Percentiles rank a stretch among this genome's conserved stretches.
Conservation (phyloP, 2,888 invertebrate genomes). For the Acanthopleura granulata region DNA sequence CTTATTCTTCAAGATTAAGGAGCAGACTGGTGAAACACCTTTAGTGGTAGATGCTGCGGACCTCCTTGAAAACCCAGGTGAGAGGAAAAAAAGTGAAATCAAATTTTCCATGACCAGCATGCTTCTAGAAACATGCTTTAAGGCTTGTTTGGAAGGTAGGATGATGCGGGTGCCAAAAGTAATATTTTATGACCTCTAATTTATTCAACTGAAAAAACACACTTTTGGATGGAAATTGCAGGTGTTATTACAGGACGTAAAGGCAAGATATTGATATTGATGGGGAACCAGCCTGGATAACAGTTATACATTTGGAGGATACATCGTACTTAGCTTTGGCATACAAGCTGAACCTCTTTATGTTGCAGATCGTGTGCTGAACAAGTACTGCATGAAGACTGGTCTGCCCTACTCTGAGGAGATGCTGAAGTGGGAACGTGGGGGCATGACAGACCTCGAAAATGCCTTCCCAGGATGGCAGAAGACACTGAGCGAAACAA, state of each 20-base stretch:
- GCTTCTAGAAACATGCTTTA: too few relatives aligned
- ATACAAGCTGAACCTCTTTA: not conserved
- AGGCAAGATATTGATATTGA: too few relatives aligned
- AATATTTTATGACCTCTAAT: too few relatives aligned
- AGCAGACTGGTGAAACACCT: conserved; percentile 42
- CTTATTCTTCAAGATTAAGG: conserved; percentile 40
- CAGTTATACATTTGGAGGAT: too few relatives aligned
- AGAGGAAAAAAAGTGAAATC: not conserved
- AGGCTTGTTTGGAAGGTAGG: too few relatives aligned
- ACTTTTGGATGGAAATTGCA: too few relatives aligned
- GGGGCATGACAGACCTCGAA: not conserved
- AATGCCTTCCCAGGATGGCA: not conserved
- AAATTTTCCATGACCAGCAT: too few relatives aligned
- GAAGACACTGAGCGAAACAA: not conserved
- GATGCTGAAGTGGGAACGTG: conserved; percentile 48
- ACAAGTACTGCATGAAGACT: conserved; percentile 39
- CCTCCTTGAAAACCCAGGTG: conserved; percentile 45
- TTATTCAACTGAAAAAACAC: too few relatives aligned
- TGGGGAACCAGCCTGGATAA: too few relatives aligned
- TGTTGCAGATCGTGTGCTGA: conserved; percentile 35
- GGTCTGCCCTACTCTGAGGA: conserved; percentile 39
- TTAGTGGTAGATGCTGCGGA: conserved; percentile 49
- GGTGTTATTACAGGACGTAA: too few relatives aligned
- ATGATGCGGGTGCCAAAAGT: too few relatives aligned
- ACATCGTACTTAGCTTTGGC: too few relatives aligned